Evolutionary conservation across 2,113 vertebrate genomes (phyloP), one percentile per base, ranked within the genome.

Genomic region (Macrotus californicus): DNA sequence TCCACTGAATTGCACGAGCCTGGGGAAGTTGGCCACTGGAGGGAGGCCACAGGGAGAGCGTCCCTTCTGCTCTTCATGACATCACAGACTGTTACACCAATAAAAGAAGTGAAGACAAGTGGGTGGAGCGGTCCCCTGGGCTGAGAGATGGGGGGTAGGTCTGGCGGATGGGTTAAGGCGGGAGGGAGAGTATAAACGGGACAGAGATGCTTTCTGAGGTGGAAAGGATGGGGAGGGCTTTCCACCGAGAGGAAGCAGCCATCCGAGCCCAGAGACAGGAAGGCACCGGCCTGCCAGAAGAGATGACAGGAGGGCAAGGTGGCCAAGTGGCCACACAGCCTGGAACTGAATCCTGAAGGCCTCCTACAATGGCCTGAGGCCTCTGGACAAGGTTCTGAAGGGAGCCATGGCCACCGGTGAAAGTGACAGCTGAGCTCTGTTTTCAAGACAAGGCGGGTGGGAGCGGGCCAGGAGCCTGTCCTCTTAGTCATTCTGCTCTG

Each of bases 161-260:
- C 90, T 6, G 2, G 54, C 4, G 36, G 16, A 67, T 10, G 54
- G 43, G 39, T 14, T 7, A 29, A 11, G 31, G 5, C 0, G 48
- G 31, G 39, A 48, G 21, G n/a, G 26, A n/a, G 70, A 77, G 22
- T 18, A 26, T 59, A 24, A 70, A 29, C 24, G 22, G 69, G 61
- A 81, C 61, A 54, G 43, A 39, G 76, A 43, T 18, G n/a, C 88
- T 69, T 70, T 84, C 76, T 66, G 69, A 79, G 77, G 64, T 50
- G 69, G 24, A 87, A 70, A 95, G 91, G 91, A 87, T 86, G 96
- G 93, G 88, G 88, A 64, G 89, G 83, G 89, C 52, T 24, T 31
- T 86, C 75, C 87, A 92, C 52, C 16, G 75, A 67, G 85, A 92
- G 84, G 82, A 94, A 89, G 64, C 79, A 22, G 7, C 43, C 43